A percentile compares a stretch with the other conserved stretches of the same genome.
Evolutionary conservation across 2,888 invertebrate species (phyloP).

Genomic region (Tetranychus piercei): DNA sequence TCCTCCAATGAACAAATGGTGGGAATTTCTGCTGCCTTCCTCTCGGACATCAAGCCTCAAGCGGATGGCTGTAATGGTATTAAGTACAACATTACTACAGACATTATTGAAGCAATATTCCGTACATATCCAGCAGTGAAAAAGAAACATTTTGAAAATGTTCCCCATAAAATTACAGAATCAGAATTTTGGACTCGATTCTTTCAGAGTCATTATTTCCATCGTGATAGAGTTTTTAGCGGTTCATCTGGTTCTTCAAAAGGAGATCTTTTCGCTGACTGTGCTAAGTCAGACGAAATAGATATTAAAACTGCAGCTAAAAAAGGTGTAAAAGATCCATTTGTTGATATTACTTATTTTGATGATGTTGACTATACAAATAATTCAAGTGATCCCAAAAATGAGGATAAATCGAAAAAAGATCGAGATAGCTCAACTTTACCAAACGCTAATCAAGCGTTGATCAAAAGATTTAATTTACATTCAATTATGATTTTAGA

Average conservation of each 20-base stretch:
- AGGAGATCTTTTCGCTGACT: slow-evolving; percentile 80
- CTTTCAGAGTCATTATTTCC: slow-evolving; percentile 90
- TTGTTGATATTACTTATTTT: slow-evolving; percentile 64
- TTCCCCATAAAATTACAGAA: slow-evolving; percentile 83
- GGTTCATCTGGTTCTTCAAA: slow-evolving; percentile 55
- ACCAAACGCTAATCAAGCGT: slow-evolving; percentile 48
- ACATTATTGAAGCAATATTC: slow-evolving; percentile 93
- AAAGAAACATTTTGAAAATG: slow-evolving; percentile 85
- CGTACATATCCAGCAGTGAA: slow-evolving; percentile 97
- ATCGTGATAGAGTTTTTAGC: slow-evolving; percentile 66
- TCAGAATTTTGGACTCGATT: slow-evolving; percentile 98
- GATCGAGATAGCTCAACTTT: not conserved
- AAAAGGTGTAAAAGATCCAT: slow-evolving; percentile 45
- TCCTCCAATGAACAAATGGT: slow-evolving; percentile 54
- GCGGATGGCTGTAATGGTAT: slow-evolving; percentile 90
- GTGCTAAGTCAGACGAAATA: slow-evolving; percentile 85
- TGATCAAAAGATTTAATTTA: slow-evolving; percentile 87
- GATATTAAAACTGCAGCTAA: slow-evolving; percentile 27
- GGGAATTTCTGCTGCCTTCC: slow-evolving; percentile 50
- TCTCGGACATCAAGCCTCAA: slow-evolving; percentile 86
- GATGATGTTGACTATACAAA: slow-evolving; percentile 37
- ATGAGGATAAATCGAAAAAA: slow-evolving; percentile 10
- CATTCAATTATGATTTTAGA: slow-evolving; percentile 81
- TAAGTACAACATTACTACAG: slow-evolving; percentile 87
- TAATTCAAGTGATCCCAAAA: slow-evolving; percentile 13